phyloP scores from a whole-genome alignment of 2,113 vertebrate genomes.

The Potamarius usumacintae region DNA sequence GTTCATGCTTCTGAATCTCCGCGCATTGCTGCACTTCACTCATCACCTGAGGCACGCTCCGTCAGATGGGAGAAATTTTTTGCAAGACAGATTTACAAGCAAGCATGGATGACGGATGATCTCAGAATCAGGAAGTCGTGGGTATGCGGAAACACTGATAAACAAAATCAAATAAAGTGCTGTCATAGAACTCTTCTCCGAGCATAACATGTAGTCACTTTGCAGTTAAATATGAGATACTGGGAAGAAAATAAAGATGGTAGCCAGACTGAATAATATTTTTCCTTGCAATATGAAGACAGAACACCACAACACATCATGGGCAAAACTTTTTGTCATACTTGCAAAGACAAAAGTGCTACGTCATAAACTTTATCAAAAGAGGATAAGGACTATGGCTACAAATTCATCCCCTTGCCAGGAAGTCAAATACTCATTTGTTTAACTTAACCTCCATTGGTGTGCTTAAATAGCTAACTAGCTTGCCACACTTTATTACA shows the following conservation, averaged over 20 bases:
- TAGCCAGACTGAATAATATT: too few relatives aligned
- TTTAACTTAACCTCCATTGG: not conserved
- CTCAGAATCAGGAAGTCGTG: not conserved
- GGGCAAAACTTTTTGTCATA: not conserved
- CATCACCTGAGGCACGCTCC: not conserved
- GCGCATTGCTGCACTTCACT: not conserved
- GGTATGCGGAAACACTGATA: not conserved
- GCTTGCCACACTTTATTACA: not conserved
- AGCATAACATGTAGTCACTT: not conserved
- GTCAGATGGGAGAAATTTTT: not conserved
- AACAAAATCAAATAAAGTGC: not conserved
- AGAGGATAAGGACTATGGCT: not conserved
- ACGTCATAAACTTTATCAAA: not conserved
- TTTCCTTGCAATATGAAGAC: not conserved
- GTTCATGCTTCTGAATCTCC: not conserved
- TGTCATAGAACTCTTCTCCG: not conserved
- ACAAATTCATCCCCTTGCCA: not conserved
- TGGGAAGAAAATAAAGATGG: not conserved
- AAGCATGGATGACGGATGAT: not conserved
- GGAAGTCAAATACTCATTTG: not conserved
- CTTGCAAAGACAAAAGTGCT: too few relatives aligned
- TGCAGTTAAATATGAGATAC: not conserved
- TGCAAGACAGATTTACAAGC: not conserved
- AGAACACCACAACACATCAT: not conserved
- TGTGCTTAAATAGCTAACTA: not conserved